Conservation (phyloP, 1,140 invertebrate species). For the Pseudomyrmex dendroicus region DNA sequence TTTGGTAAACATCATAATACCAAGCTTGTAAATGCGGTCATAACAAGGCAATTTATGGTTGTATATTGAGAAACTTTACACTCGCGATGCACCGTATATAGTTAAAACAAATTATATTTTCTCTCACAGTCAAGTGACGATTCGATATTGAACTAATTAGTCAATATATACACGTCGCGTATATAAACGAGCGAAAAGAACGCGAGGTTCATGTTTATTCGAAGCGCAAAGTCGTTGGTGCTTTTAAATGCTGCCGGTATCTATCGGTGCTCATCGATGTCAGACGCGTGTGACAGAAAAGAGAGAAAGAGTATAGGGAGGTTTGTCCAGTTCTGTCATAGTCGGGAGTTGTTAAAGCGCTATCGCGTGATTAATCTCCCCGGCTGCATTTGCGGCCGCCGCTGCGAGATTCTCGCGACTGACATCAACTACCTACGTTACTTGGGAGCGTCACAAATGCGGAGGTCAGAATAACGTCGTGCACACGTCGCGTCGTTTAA, state of each 20-base stretch:
- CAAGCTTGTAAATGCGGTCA: background rate
- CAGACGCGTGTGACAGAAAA: conserved; percentile 9
- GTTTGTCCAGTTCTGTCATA: conserved; percentile 28
- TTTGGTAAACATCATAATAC: no score
- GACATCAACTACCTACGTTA: conserved; percentile 58
- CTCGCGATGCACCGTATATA: no score
- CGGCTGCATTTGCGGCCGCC: conserved; percentile 34
- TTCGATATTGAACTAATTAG: background rate
- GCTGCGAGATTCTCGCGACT: conserved; percentile 59
- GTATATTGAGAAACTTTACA: background rate
- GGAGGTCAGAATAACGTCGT: conserved; percentile 58
- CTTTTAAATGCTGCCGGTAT: background rate
- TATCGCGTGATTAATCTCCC: conserved; percentile 73
- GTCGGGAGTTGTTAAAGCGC: conserved; percentile 68
- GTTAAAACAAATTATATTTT: no score
- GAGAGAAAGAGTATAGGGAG: conserved; percentile 33
- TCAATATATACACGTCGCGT: background rate
- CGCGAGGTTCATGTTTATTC: no score
- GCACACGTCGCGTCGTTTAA: background rate
- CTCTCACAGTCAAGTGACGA: no score
- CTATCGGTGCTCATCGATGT: conserved; percentile 40
- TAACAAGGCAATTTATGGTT: background rate
- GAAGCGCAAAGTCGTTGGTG: conserved; percentile 17
- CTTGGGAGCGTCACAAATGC: conserved; percentile 68
- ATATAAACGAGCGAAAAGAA: background rate